Conservation (phyloP, 2,888 invertebrate species). For the Scaptodrosophila latifasciaeformis region DNA sequence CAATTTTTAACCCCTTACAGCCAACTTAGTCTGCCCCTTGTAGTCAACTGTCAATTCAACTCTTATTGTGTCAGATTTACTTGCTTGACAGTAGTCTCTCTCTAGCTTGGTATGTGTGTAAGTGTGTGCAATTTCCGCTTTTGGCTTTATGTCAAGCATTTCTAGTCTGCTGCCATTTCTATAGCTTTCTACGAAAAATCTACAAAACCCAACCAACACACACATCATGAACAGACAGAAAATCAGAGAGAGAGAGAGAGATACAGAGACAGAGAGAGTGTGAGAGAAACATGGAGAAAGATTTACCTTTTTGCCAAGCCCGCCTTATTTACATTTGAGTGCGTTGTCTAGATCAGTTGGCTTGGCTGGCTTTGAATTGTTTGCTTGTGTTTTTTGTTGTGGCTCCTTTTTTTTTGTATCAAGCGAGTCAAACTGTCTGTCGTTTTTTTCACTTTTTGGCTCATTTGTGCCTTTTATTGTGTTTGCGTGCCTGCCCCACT, state of each 20-base stretch:
- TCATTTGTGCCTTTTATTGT: background rate
- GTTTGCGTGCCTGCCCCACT: no score
- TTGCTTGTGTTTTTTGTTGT: background rate
- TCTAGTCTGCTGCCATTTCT: constrained; percentile 33
- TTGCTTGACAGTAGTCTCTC: background rate
- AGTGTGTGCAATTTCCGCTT: constrained; percentile 49
- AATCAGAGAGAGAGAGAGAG: no score
- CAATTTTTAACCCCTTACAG: no score
- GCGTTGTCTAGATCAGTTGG: constrained; percentile 7
- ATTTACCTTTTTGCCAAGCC: no score
- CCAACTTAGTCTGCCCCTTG: background rate
- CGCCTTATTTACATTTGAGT: constrained; percentile 46
- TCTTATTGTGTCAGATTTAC: constrained; percentile 32
- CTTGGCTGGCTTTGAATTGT: background rate
- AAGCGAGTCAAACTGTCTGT: background rate
- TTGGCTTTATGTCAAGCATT: constrained; percentile 56
- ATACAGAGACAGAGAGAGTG: background rate
- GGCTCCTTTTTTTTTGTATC: background rate
- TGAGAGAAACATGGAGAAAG: no score
- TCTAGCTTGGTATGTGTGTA: constrained; percentile 12
- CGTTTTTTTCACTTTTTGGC: background rate
- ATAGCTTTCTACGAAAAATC: no score
- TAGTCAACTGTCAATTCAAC: constrained; percentile 45
- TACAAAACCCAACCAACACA: no score
- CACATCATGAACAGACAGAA: background rate